phyloP scores from a whole-genome alignment of 2,797 vertebrate genomes.

The Coendou prehensilis region DNA sequence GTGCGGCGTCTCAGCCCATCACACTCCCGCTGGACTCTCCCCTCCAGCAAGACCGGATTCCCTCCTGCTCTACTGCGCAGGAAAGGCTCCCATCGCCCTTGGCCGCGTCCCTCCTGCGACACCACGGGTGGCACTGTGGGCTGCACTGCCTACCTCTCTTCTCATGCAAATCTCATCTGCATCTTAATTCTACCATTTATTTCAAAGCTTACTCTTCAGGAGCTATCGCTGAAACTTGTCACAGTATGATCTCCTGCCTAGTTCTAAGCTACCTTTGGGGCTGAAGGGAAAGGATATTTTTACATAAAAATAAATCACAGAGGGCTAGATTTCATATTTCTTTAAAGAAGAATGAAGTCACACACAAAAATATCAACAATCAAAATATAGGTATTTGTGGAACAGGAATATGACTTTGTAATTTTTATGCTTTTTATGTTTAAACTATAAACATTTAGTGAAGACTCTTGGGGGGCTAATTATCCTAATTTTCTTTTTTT shows the following conservation, averaged over 20 bases:
- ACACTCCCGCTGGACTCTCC: rapidly evolving
- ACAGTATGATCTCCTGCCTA: background rate
- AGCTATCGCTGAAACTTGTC: background rate
- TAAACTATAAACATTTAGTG: background rate
- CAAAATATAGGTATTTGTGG: background rate
- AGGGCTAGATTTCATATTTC: background rate
- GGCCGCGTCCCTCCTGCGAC: background rate
- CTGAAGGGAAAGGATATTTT: background rate
- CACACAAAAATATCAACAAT: background rate
- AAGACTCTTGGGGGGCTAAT: background rate
- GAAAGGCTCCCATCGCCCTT: background rate
- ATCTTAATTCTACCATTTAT: background rate
- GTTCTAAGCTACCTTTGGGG: background rate
- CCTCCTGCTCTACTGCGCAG: background rate
- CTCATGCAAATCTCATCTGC: background rate
- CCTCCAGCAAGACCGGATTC: background rate
- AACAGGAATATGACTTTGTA: background rate
- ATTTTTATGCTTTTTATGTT: background rate
- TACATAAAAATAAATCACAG: background rate
- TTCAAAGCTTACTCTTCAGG: background rate
- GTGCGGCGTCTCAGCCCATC: background rate
- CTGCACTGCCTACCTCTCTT: background rate
- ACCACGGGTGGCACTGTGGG: background rate
- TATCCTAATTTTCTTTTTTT: background rate
- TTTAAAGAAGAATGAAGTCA: background rate